Percentiles rank a stretch among this genome's conserved stretches.
These are phyloP conservation scores for Oenanthe melanoleuca DNA, from an alignment of 2,113 vertebrate species.

Conservation along the genomic window DNA sequence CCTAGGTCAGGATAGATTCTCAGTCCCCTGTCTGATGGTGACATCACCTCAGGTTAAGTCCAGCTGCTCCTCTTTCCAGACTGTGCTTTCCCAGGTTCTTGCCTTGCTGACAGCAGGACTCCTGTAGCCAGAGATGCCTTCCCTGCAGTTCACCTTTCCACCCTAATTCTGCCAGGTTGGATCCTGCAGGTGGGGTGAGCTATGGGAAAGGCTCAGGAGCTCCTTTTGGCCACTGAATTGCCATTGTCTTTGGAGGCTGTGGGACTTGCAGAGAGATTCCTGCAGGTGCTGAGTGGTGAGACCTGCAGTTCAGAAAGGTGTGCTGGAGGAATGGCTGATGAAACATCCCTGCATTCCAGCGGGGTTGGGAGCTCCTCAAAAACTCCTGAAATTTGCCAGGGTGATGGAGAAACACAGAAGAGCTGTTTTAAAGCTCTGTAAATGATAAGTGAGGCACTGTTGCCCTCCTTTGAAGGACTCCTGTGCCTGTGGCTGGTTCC, in stretches of 20 bases:
- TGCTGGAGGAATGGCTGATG: background rate
- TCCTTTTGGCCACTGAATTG: background rate
- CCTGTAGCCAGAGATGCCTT: background rate
- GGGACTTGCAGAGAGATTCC: background rate
- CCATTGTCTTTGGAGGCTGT: fast-evolving
- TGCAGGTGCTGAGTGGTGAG: background rate
- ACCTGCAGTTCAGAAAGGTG: background rate
- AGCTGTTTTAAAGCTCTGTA: background rate
- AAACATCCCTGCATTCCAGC: background rate
- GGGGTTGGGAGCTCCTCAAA: background rate
- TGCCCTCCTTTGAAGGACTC: background rate
- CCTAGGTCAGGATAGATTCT: background rate
- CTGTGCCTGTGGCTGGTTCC: background rate
- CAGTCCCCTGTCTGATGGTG: background rate
- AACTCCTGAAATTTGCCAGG: background rate
- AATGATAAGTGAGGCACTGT: fast-evolving
- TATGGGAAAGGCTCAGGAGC: fast-evolving
- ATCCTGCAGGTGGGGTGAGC: background rate
- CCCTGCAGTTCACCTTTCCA: background rate
- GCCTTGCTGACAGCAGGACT: background rate
- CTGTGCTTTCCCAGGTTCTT: background rate
- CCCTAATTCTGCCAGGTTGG: background rate
- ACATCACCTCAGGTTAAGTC: fast-evolving
- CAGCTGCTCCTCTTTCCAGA: background rate
- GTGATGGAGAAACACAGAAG: background rate